These are phyloP conservation scores for Otis tarda DNA, from an alignment of 2,113 vertebrate genomes.

Conservation along the genomic window DNA sequence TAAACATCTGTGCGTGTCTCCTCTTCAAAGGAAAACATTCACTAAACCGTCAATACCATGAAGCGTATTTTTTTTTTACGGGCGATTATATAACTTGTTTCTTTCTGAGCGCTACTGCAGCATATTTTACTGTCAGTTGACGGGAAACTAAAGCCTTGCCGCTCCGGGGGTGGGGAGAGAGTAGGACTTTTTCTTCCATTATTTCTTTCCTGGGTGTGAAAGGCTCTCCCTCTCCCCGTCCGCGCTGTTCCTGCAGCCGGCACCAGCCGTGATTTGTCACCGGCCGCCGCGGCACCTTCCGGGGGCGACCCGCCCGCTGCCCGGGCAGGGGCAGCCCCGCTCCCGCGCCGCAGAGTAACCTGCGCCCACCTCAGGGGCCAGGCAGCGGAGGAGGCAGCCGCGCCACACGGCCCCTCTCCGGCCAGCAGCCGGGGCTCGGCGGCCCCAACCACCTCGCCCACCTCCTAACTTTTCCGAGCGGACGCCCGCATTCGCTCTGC, in stretches of 20 bases:
- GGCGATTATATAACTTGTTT: conserved; percentile 62
- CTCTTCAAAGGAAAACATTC: background rate
- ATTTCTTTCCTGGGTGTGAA: background rate
- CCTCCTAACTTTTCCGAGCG: background rate
- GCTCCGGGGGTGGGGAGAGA: background rate
- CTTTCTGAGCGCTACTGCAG: background rate
- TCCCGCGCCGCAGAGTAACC: background rate
- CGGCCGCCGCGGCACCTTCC: background rate
- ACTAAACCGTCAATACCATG: background rate
- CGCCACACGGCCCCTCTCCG: background rate
- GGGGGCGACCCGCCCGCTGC: background rate
- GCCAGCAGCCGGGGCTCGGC: background rate
- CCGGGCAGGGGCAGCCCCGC: background rate
- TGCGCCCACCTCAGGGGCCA: background rate
- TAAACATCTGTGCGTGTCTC: background rate
- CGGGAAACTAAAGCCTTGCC: background rate
- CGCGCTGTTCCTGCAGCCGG: background rate
- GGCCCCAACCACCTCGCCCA: background rate
- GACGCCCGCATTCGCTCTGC: background rate
- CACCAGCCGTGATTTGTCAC: background rate
- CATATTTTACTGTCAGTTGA: background rate
- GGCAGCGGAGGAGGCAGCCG: background rate
- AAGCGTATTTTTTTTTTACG: background rate
- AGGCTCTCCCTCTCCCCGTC: background rate
- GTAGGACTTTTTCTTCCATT: background rate